Evolutionary conservation across 2,113 vertebrate genomes (phyloP).

Genomic region (Corvus hawaiiensis): DNA sequence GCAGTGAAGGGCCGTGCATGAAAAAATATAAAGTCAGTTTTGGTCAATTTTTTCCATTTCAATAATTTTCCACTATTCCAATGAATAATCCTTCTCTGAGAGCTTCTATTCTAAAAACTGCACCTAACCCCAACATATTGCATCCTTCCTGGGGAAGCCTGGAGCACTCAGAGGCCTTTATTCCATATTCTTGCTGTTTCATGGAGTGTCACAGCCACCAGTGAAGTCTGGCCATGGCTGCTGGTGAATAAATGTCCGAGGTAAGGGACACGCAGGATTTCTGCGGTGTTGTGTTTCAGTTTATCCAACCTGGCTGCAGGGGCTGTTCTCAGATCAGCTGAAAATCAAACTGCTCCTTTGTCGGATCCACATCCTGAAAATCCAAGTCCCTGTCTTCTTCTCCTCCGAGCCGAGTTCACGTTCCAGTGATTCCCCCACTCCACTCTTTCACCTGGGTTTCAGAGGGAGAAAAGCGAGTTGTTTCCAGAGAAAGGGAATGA

Average conservation of each 20-base stretch:
- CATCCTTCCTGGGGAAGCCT: background rate
- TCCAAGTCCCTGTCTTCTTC: background rate
- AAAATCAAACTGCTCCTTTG: background rate
- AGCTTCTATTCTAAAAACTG: background rate
- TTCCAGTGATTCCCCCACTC: background rate
- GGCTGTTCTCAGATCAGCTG: background rate
- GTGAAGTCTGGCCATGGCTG: background rate
- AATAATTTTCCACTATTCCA: background rate
- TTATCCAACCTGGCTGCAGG: background rate
- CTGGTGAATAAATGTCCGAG: background rate
- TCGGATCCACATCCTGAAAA: background rate
- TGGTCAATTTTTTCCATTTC: background rate
- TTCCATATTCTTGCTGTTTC: background rate
- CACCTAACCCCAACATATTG: background rate
- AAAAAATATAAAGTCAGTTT: background rate
- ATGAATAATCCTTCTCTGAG: background rate
- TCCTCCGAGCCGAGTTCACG: background rate
- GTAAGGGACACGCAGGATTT: background rate
- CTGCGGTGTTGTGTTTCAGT: background rate
- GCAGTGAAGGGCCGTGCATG: accelerated
- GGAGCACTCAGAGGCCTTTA: background rate
- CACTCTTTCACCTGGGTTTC: background rate
- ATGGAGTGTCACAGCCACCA: background rate
- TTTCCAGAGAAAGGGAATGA: background rate
- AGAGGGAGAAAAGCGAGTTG: background rate